Evolutionary conservation across 1,140 invertebrate species (phyloP).

Genomic region (Vanessa atalanta): DNA sequence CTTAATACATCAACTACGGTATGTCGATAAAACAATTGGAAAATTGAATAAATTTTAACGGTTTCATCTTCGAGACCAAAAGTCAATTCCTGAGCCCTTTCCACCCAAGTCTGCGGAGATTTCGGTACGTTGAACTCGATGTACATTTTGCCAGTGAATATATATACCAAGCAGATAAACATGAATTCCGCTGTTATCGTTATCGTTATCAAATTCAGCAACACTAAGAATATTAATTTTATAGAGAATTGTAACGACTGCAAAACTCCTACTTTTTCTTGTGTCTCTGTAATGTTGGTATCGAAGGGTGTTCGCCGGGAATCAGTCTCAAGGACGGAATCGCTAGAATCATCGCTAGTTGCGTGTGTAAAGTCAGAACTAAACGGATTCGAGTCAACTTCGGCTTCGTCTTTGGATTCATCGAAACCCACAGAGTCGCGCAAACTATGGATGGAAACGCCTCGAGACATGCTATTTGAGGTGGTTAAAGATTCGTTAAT

Average conservation of each 20-base stretch:
- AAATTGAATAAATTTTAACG: slow-evolving; percentile 53
- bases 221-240: slow-evolving; percentile 51
- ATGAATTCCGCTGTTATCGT: slow-evolving; percentile 48
- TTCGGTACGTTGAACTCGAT: slow-evolving; percentile 56
- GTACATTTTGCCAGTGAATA: slow-evolving; percentile 53
- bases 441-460: slow-evolving; percentile 61
- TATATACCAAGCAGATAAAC: slow-evolving; percentile 53
- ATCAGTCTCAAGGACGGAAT: background rate
- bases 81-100: slow-evolving; percentile 45
- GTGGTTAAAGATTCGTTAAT: slow-evolving; percentile 36
- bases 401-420: slow-evolving; percentile 28
- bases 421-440: slow-evolving; percentile 41
- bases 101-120: slow-evolving; percentile 48
- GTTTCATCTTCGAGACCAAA: slow-evolving; percentile 57
- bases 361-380: background rate
- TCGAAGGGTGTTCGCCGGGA: background rate
- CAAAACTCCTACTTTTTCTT: slow-evolving; percentile 20
- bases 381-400: background rate
- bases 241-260: slow-evolving; percentile 40
- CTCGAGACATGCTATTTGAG: slow-evolving; percentile 39
- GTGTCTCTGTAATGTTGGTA: background rate
- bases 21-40: slow-evolving; percentile 49
- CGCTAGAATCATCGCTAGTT: background rate
- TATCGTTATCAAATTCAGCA: slow-evolving; percentile 53
- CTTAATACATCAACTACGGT: slow-evolving; percentile 59